Conservation (phyloP, 2,888 invertebrate species). For the Sialis lutaria region DNA sequence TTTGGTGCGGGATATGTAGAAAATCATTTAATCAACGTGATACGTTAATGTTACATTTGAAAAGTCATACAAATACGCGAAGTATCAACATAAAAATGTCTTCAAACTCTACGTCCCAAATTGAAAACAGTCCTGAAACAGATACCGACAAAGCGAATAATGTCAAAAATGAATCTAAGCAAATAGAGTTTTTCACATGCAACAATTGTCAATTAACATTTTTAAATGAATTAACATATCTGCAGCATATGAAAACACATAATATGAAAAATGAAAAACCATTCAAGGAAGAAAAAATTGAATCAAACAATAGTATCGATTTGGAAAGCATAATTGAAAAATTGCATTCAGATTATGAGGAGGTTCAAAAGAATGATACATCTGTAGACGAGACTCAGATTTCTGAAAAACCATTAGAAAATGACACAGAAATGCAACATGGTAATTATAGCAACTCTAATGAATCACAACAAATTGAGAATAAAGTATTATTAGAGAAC, state of each 20-base stretch:
- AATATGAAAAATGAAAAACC: constrained; percentile 17
- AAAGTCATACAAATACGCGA: constrained; percentile 20
- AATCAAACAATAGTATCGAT: constrained; percentile 13
- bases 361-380: not conserved
- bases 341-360: constrained; percentile 23
- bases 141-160: constrained; percentile 14
- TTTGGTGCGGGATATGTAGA: constrained; percentile 25
- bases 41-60: constrained; percentile 24
- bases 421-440: not conserved
- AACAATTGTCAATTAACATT: constrained; percentile 27
- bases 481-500: not conserved
- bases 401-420: not conserved
- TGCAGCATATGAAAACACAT: constrained; percentile 28
- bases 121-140: constrained; percentile 25
- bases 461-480: not conserved
- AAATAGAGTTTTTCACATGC: constrained; percentile 27
- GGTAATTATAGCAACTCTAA: not conserved
- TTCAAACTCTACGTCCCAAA: constrained; percentile 21
- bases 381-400: not conserved
- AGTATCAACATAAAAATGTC: not conserved
- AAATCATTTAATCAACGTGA: constrained; percentile 25
- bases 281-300: constrained; percentile 12
- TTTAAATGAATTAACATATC: constrained; percentile 26
- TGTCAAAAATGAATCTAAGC: constrained; percentile 14
- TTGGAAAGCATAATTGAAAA: constrained; percentile 29